Base-by-base conservation (phyloP, 1,140 invertebrate species). In the Drosophila truncata region DNA sequence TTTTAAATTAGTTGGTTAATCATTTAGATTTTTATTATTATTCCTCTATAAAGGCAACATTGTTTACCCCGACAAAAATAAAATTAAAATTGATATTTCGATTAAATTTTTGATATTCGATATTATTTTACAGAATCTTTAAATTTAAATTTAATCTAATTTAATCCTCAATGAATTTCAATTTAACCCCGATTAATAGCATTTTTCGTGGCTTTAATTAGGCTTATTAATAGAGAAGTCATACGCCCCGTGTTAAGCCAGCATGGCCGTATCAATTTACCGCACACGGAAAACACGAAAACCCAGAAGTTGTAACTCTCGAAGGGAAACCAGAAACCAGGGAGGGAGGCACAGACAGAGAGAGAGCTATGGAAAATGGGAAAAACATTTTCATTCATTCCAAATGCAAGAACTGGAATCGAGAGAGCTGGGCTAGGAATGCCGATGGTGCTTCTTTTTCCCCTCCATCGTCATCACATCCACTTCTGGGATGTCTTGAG, bases 351-450 rank as follows among this genome's bases (percentile, higher is more conserved):
- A 42, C 31, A 35, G 18, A 31, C 25, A 2, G 20, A 16, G 13
- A 4, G 29, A 14, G 18, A 27, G 50, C 31, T 8, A 8, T 37
- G 52, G 52, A 55, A 54, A 55, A 55, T 55, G 52, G 52, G 63
- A 70, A 75, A 78, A 88, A 66, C 74, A 69, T 78, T 78, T 86
- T 86, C 83, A 86, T 86, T 86, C 82, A 85, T 85, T 62, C 82
- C 84, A 67, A 81, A 82, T 76, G 58, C 74, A 49, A 74, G 71
- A 77, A 77, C 73, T 47, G 54, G 74, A 77, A 77, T 77, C 55
- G 73, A 50, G 25, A 52, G 65, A 58, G 63, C 37, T 72, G 35
- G 47, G 49, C 25, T 47, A 41, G 29, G 75, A 50, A 63, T 52
- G 65, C 66, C 66, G 18, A 67, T 70, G 66, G 63, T 65, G 61